Percentiles rank a stretch among this genome's conserved stretches.
Conservation (phyloP, 1,140 invertebrate genomes). For the Listronotus oregonensis region DNA sequence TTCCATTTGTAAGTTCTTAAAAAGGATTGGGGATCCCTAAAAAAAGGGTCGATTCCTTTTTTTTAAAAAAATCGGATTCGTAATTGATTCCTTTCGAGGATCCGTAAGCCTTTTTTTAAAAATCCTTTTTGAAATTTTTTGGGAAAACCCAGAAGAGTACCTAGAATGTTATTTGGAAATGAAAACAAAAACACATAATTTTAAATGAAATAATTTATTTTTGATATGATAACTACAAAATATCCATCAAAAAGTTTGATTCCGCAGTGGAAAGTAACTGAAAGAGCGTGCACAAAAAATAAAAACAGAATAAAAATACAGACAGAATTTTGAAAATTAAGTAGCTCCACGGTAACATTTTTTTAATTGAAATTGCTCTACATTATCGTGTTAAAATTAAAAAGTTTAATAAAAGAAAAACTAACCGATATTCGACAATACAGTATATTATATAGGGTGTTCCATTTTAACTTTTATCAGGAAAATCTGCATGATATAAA, state of each 20-base stretch:
- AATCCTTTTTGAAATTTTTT: too few relatives aligned
- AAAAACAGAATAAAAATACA: constrained; percentile 9
- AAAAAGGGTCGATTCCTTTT: too few relatives aligned
- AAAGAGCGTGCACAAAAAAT: constrained; percentile 20
- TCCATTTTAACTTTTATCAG: too few relatives aligned
- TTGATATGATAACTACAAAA: constrained; percentile 34
- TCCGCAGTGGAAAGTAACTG: constrained; percentile 21
- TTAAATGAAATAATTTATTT: constrained; percentile 22
- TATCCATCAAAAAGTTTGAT: constrained; percentile 29
- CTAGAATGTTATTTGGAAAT: too few relatives aligned
- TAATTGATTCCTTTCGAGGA: too few relatives aligned
- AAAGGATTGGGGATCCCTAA: too few relatives aligned
- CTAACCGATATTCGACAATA: constrained; percentile 21
- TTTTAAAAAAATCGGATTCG: too few relatives aligned
- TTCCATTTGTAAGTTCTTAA: too few relatives aligned
- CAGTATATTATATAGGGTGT: background rate
- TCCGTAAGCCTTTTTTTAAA: too few relatives aligned
- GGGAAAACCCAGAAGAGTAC: too few relatives aligned
- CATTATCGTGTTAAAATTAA: background rate
- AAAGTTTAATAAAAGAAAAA: background rate
- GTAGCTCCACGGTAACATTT: constrained; percentile 14
- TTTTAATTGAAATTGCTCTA: too few relatives aligned
- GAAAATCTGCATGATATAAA: too few relatives aligned
- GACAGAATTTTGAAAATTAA: constrained; percentile 1
- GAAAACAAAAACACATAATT: constrained; percentile 8